Conservation (phyloP, 2,113 vertebrate genomes). For the Pelusios castaneus region DNA sequence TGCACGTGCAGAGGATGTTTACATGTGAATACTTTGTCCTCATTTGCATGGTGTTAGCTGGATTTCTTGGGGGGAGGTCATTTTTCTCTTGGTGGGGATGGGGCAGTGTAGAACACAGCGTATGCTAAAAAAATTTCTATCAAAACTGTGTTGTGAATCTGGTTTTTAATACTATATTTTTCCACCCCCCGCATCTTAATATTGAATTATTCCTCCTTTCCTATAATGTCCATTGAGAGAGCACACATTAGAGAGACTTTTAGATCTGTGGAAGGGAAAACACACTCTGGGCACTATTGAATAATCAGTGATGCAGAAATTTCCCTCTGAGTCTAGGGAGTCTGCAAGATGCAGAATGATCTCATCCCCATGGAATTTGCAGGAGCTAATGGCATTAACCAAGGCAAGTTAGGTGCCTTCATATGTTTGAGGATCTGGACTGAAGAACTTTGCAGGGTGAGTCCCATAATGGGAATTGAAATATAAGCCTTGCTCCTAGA, state of each 20-base stretch:
- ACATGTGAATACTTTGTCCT: neutral
- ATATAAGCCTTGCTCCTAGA: neutral
- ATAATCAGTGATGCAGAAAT: neutral
- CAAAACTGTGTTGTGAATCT: neutral
- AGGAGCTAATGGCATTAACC: neutral
- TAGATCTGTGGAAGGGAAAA: neutral
- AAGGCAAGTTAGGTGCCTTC: neutral
- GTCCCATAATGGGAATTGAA: neutral
- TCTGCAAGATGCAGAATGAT: fast-evolving
- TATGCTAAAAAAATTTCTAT: too few relatives aligned
- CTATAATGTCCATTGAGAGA: fast-evolving
- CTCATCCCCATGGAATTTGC: neutral
- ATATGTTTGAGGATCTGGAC: neutral
- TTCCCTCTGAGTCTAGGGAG: too few relatives aligned
- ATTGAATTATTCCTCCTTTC: neutral
- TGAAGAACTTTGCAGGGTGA: neutral
- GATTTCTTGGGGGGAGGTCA: neutral
- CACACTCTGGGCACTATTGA: neutral
- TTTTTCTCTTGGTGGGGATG: fast-evolving
- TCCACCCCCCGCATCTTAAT: neutral
- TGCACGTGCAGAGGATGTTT: neutral
- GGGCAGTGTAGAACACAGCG: neutral
- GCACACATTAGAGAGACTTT: neutral
- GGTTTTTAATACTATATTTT: neutral
- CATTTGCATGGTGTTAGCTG: neutral